Conservation (phyloP, 2,113 vertebrate genomes). For the Passer montanus region DNA sequence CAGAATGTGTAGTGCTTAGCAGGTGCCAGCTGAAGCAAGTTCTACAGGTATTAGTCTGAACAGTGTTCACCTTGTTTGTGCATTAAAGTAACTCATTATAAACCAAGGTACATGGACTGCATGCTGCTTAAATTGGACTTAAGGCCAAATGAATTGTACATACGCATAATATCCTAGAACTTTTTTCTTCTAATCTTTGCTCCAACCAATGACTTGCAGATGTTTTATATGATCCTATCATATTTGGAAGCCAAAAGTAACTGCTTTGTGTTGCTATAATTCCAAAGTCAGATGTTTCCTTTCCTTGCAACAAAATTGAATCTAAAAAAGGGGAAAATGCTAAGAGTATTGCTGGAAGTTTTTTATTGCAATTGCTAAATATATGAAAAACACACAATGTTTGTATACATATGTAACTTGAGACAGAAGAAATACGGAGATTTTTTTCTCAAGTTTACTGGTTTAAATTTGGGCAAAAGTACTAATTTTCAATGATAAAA, state of each 20-base stretch:
- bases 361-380: not conserved
- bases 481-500: not conserved
- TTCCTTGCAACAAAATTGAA: slow-evolving; percentile 16
- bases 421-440: not conserved
- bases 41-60: slow-evolving; percentile 30
- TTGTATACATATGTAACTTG: not conserved
- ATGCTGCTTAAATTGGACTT: slow-evolving; percentile 41
- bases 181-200: slow-evolving; percentile 44
- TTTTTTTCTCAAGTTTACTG: not conserved
- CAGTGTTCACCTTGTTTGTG: slow-evolving; percentile 46
- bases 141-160: slow-evolving; percentile 30
- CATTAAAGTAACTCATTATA: slow-evolving; percentile 15
- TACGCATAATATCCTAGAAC: slow-evolving; percentile 15
- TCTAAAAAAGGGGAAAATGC: not conserved
- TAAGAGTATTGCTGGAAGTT: not conserved
- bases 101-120: not conserved
- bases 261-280: slow-evolving; percentile 36
- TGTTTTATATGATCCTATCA: slow-evolving; percentile 51
- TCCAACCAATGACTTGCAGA: slow-evolving; percentile 55
- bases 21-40: not conserved
- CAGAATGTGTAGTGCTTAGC: not conserved
- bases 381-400: not conserved
- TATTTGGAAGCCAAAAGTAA: slow-evolving; percentile 47
- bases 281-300: slow-evolving; percentile 53
- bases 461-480: not conserved